Base-by-base conservation (phyloP, 2,113 vertebrate genomes). In the Megaptera novaeangliae region DNA sequence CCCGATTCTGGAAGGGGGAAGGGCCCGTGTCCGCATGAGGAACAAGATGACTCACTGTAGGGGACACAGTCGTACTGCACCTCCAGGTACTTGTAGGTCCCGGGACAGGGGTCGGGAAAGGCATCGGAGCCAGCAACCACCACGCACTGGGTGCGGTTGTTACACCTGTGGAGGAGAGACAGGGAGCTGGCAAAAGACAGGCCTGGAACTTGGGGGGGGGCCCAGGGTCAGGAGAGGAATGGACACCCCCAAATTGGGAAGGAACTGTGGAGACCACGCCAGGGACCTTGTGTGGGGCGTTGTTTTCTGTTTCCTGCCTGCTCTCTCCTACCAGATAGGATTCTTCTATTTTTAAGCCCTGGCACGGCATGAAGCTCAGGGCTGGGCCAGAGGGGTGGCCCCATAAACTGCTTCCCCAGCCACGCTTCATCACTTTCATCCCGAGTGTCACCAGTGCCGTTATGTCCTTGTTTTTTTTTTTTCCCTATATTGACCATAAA, bases 11-110 rank as follows among this genome's bases (percentile, higher is more conserved):
- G 57, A 84, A 46, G 18, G 68, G 94, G 89, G 49, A 74, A 77
- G 97, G 97, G 91, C 93, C 97, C 96, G 0, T 6, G 36, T 59
- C 39, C 10, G n/a, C 94, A 46, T 11, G 52, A 98, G 97, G 97
- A 98, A 97, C 96, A 97, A 98, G 96, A 89, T 68, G 97, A 99
- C 99, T 99, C 99, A 99, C 99, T 99, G 99, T 99, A 99, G 97
- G 99, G 99, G 93, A 99, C 99, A 98, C 99, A 99, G 99, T 99
- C 99, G 97, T 99, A 99, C 98, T 99, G 99, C 98, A 99, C 99
- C 99, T 99, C 99, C 99, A 99, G 98, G 98, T 99, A 99, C 98
- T 99, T 99, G 99, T 99, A 99, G 98, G 99, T 99, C 94, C 99
- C 99, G 0, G 99, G 99, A 97, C 99, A 99, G 64, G 99, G 99